These are phyloP conservation scores for Antennarius maculatus DNA, from an alignment of 2,797 vertebrate species.

Conservation along the genomic window DNA sequence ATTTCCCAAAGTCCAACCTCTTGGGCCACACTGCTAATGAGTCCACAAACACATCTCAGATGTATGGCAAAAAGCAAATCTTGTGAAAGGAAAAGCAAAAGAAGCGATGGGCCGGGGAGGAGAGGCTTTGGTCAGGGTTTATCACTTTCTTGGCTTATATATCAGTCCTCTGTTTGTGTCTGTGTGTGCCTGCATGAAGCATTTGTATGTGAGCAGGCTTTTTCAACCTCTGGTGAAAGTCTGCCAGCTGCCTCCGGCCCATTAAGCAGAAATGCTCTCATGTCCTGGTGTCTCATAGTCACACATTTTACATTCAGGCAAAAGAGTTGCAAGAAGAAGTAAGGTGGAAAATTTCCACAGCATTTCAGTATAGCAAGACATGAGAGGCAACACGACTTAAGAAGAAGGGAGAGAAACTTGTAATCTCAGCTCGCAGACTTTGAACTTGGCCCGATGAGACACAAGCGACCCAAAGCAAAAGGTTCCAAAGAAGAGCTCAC, in stretches of 20 bases:
- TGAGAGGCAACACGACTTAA: constrained; percentile 70
- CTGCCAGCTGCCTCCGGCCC: constrained; percentile 57
- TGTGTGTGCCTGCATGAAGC: constrained; percentile 30
- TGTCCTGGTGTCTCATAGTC: constrained; percentile 57
- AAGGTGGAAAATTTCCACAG: constrained; percentile 67
- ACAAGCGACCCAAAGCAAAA: constrained; percentile 77
- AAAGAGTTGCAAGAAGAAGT: constrained; percentile 57
- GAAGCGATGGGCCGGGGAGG: constrained; percentile 20
- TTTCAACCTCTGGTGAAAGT: constrained; percentile 63
- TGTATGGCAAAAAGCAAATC: constrained; percentile 55
- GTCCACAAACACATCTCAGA: constrained; percentile 52
- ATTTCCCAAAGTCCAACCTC: constrained; percentile 67
- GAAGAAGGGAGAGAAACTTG: constrained; percentile 75
- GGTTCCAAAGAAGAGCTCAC: constrained; percentile 78
- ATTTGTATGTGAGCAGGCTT: constrained; percentile 27
- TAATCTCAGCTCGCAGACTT: constrained; percentile 82
- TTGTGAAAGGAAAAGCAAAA: constrained; percentile 49
- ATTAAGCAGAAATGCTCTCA: constrained; percentile 57
- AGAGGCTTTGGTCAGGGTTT: constrained; percentile 22
- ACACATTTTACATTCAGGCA: constrained; percentile 51
- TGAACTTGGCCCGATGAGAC: constrained; percentile 82
- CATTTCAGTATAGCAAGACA: constrained; percentile 63
- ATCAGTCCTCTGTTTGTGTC: constrained; percentile 47
- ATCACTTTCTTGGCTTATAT: constrained; percentile 35
- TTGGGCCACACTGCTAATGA: constrained; percentile 52